phyloP scores from a whole-genome alignment of 2,113 vertebrate genomes.

The Mugil cephalus region DNA sequence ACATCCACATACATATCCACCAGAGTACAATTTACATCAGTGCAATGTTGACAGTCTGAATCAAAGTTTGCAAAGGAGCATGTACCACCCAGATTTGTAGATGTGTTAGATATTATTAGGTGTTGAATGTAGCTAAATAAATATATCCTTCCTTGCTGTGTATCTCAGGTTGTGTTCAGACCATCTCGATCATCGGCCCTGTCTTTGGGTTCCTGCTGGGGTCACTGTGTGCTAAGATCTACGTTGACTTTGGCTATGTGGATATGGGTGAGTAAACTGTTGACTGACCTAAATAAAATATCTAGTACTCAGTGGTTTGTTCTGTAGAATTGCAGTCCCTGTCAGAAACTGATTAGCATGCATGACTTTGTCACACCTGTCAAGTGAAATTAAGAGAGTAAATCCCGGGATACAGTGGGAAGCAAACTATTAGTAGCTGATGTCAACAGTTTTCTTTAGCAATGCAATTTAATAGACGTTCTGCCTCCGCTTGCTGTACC shows the following conservation, averaged over 20 bases:
- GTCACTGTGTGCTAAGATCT: slow-evolving; percentile 81
- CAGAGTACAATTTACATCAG: neutral
- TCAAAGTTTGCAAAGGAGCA: neutral
- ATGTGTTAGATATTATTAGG: neutral
- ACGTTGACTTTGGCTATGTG: slow-evolving; percentile 83
- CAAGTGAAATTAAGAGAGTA: too few relatives aligned
- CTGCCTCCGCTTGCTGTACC: neutral
- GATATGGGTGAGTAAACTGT: slow-evolving; percentile 75
- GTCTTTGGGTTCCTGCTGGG: slow-evolving; percentile 82
- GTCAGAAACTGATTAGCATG: too few relatives aligned
- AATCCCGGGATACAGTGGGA: too few relatives aligned
- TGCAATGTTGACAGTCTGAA: neutral
- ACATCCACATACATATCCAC: neutral
- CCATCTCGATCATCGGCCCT: slow-evolving; percentile 81
- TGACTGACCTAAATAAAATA: neutral
- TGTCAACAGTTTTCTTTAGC: too few relatives aligned
- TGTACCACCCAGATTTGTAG: too few relatives aligned
- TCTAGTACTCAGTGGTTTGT: too few relatives aligned
- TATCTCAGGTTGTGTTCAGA: slow-evolving; percentile 79
- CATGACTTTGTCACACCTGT: too few relatives aligned
- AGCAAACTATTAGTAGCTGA: too few relatives aligned
- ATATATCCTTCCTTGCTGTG: neutral
- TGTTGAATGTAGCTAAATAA: neutral
- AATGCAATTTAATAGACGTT: too few relatives aligned
- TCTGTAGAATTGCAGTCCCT: too few relatives aligned